These are phyloP conservation scores for Agriopis marginaria DNA, from an alignment of 2,888 invertebrate species.

Conservation along the genomic window DNA sequence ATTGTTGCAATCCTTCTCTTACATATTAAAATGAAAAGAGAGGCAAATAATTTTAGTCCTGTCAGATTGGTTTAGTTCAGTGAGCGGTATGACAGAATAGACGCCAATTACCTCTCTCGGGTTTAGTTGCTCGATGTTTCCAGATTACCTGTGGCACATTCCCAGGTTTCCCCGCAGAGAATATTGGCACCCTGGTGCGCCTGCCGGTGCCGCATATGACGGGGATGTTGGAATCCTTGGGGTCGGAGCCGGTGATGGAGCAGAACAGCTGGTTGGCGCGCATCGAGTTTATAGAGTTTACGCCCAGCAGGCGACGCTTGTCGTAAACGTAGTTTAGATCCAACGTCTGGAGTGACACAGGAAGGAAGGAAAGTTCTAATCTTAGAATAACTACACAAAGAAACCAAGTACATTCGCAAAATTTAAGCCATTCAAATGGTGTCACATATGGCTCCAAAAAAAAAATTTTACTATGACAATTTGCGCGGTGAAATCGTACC, in stretches of 20 bases:
- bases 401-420: too few relatives aligned
- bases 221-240: conserved; percentile 57
- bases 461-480: too few relatives aligned
- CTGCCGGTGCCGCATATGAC: conserved; percentile 74
- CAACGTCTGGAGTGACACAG: conserved; percentile 62
- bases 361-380: background rate
- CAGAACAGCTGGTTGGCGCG: conserved; percentile 78
- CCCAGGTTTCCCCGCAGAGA: conserved; percentile 66
- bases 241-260: conserved; percentile 65
- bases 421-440: too few relatives aligned
- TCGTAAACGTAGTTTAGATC: conserved; percentile 61
- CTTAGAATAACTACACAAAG: too few relatives aligned
- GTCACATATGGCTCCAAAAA: too few relatives aligned
- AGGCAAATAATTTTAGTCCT: too few relatives aligned
- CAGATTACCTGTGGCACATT: conserved; percentile 63
- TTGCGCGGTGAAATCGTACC: too few relatives aligned
- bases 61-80: too few relatives aligned
- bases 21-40: too few relatives aligned
- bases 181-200: conserved; percentile 76
- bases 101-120: too few relatives aligned
- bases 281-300: conserved; percentile 77
- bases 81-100: too few relatives aligned
- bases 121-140: background rate
- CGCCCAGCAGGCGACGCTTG: conserved; percentile 70
- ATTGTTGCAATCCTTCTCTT: too few relatives aligned